Base-by-base conservation (phyloP, 2,888 invertebrate genomes). In the Melieria omissa region DNA sequence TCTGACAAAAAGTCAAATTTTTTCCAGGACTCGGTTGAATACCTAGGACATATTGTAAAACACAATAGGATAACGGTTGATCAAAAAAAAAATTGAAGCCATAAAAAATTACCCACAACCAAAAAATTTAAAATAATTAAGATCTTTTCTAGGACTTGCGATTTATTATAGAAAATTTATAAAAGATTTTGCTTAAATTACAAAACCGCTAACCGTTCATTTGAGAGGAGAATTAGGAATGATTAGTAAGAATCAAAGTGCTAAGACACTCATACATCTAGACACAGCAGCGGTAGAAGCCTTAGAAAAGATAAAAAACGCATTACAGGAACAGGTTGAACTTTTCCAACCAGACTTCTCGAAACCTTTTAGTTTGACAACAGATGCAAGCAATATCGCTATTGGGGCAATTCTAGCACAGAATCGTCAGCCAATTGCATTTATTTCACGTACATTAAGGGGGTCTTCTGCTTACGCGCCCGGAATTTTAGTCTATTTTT, bases 1-100 rank as follows among this genome's bases (percentile, higher is more conserved):
- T 64, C 64, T 3, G n/a, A 64, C n/a, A 52, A 64, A 41, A 63
- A 63, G 41, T 64, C 49, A 7, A 29, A 49, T 45, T 55, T 57
- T 14, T 46, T 65, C 29, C n/a, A 65, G 6, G 65, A 45, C 4
- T 65, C 57, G 3, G n/a, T 65, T 45, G 55, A 65, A 44, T 64
- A 64, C n/a, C 41, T 64, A 6, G 64, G 52, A 4, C 64, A 52
- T 42, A 52, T 64, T 4, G n/a, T 65, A 9, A 55, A 65, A 57
- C 29, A 55, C 9, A 65, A 65, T 10, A 55, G 55, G 14, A 14
- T 65, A 3, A 55, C 57, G 14, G 65, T 57, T 12, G 65, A 65
- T 8, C 65, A 55, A 8, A 45, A 12, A 2, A n/a, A 65, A 65
- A 45, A 57, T 46, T 5, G 8, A 55, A 65, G 16, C 65, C 5